phyloP scores from a whole-genome alignment of 2,113 vertebrate species.

The Lipotes vexillifer region DNA sequence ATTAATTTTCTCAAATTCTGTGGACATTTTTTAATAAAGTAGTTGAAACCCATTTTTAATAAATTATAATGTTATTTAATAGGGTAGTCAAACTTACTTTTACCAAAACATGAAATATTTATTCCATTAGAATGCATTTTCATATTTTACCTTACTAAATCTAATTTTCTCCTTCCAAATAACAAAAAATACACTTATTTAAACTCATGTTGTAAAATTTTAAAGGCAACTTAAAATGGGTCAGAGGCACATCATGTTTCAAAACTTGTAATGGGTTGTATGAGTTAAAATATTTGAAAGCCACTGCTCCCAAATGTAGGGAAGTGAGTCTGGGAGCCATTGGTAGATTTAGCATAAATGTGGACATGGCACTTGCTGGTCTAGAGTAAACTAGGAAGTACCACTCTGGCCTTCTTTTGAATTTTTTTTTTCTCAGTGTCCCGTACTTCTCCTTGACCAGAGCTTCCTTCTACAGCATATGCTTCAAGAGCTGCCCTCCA shows the following conservation, averaged over 20 bases:
- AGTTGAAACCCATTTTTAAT: neutral
- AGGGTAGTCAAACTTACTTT: neutral
- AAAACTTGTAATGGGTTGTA: neutral
- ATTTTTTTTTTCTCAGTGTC: neutral
- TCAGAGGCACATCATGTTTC: neutral
- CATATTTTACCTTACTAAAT: neutral
- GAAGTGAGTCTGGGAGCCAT: neutral
- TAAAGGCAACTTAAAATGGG: neutral
- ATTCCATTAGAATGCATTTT: neutral
- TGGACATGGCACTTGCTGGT: rapidly evolving
- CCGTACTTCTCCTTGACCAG: neutral
- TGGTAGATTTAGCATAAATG: rapidly evolving
- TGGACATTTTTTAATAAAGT: neutral
- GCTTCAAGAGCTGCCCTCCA: neutral
- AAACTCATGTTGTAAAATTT: neutral
- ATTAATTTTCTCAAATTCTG: neutral
- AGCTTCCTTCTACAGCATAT: neutral
- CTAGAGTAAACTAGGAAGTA: neutral
- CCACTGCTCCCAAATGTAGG: rapidly evolving
- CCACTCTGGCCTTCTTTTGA: neutral
- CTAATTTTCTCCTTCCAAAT: neutral
- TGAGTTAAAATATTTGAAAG: neutral
- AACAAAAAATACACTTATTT: neutral
- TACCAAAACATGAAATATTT: neutral
- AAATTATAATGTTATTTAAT: neutral